Conservation (phyloP, 1,140 invertebrate genomes). For the Dryas iulia region DNA sequence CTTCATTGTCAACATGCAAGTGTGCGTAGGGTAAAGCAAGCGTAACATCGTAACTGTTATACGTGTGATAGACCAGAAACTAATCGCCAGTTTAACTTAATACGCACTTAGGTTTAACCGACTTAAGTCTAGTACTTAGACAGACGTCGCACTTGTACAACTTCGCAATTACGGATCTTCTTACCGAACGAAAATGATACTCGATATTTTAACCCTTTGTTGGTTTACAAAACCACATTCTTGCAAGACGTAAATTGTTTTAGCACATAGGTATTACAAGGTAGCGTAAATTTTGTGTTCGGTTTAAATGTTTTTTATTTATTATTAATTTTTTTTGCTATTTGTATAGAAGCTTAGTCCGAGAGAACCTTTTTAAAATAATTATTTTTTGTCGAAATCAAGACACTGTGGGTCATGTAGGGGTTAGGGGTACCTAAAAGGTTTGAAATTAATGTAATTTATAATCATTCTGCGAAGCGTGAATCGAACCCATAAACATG, state of each 20-base stretch:
- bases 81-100: conserved; percentile 31
- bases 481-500: no score
- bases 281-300: no score
- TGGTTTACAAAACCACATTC: conserved; percentile 20
- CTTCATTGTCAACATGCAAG: no score
- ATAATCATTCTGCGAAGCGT: no score
- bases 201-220: conserved; percentile 45
- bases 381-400: no score
- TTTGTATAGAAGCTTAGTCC: no score
- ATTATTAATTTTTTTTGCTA: no score
- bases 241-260: not conserved
- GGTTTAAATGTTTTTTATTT: no score
- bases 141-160: conserved; percentile 49
- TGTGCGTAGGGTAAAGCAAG: not conserved
- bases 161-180: conserved; percentile 52
- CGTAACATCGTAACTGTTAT: not conserved
- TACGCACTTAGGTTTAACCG: conserved; percentile 32
- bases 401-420: no score
- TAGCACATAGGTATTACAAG: not conserved
- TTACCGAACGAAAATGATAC: conserved; percentile 53
- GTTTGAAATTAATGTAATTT: no score
- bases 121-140: conserved; percentile 41
- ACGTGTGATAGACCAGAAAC: conserved; percentile 22
- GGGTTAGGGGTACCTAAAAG: no score
- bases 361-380: no score